Base-by-base conservation (phyloP, 2,888 invertebrate species). In the Lasioglossum morio region DNA sequence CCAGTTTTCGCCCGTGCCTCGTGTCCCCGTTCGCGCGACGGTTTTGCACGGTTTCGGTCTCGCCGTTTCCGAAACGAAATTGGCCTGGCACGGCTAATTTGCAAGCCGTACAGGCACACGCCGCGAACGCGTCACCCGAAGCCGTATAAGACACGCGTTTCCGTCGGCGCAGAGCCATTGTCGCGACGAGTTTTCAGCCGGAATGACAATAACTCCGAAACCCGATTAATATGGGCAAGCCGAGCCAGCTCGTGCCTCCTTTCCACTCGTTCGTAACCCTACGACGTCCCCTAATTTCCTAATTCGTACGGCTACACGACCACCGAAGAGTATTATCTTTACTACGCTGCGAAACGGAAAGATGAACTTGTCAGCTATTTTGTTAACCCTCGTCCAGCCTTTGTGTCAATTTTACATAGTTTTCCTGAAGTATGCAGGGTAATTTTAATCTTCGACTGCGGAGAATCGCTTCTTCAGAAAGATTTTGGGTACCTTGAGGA, bases 71-170 rank as follows among this genome's bases (percentile, higher is more conserved):
- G 77, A 77, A 27, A 12, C 66, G 40, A 75, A 75, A 77, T 70
- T 77, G 43, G n/a, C 63, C 53, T 57, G 63, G 2, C 70, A 14
- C 81, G 78, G 48, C 80, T 89, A 80, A 90, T 92, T 92, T 91
- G 90, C 83, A 89, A 89, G 85, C 89, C 37, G 72, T 53, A 77
- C 84, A 79, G 85, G 79, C 82, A 77, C 63, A 16, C 30, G 30
- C 30, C 30, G 19, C 77, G n/a, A 37, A 30, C 69, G 37, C 46
- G 70, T 23, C 43, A 27, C 79, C 84, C 83, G 73, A 77, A 84
- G 16, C 90, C 92, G 85, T 91, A 91, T 90, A 89, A 78, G 91
- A 70, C 80, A 69, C 23, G 34, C 69, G 88, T 89, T 92, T 93
- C 92, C 93, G 92, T 72, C 79, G 77, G 69, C 79, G 73, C 85